Evolutionary conservation across 1,140 invertebrate species (phyloP), one percentile per base, ranked within the genome.

Genomic region (Drosophila pruinosa): DNA sequence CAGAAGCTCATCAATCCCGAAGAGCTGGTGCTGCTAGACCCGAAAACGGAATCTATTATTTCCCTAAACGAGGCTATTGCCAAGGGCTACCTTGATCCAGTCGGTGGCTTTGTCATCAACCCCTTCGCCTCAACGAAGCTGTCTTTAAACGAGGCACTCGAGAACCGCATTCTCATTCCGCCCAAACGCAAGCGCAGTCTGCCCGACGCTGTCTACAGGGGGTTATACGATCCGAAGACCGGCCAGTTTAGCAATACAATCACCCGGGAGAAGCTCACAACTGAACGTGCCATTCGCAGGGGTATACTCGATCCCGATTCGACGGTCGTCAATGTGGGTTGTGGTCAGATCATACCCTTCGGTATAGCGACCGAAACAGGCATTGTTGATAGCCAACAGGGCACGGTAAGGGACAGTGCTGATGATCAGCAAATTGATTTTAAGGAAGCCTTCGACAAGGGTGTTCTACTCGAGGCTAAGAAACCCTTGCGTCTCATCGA

Each of bases 121-220:
- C 95, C 96, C 0, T 91, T 94, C 7, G 95, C 94, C 19, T 95
- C 95, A 28, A 93, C 93, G 45, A 94, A 95, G 90, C 92, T 97
- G 36, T 95, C 95, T 36, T 92, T 98, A 10, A 94, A 93, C 12
- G 96, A 97, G 81, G 97, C 97, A 6, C 93, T 96, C 3, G 95
- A 97, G 74, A 93, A 95, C 54, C 96, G 97, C 31, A 89, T 97
- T n/a, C 93, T 97, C 59, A 92, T 97, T 4, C 95, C 95, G 3
- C 95, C 95, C 31, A 96, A 97, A 91, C 94, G 94, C 22, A 96
- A 95, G 90, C 94, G 97, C 72, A 96, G 96, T 34, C 92, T 98
- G 10, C 95, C 96, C 0, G 96, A 98, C 91, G 96, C 96, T 0
- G 94, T 98, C 5, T 96, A 95, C 77, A 96, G 96, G 92, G 96